phyloP scores from a whole-genome alignment of 2,888 invertebrate species.

The Drosophila rubida region DNA sequence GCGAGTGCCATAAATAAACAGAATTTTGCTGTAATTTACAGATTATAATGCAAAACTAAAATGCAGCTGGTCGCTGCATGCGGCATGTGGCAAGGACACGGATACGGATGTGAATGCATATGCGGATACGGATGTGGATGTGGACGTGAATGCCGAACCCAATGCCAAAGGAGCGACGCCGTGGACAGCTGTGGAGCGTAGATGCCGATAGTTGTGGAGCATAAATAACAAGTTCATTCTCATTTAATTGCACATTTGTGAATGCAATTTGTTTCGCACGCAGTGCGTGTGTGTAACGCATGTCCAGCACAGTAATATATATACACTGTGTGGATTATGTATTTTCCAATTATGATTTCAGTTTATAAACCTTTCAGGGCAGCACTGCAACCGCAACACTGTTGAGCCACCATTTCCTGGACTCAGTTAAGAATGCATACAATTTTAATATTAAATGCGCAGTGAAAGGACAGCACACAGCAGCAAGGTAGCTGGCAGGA shows the following conservation, averaged over 20 bases:
- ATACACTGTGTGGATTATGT: conserved; percentile 52
- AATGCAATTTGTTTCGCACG: conserved; percentile 57
- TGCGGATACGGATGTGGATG: conserved; percentile 15
- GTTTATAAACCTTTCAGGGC: conserved; percentile 51
- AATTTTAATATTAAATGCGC: conserved; percentile 77
- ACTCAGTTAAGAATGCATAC: conserved; percentile 72
- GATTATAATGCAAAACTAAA: conserved; percentile 77
- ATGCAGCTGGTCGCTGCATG: conserved; percentile 58
- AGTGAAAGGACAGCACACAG: conserved; percentile 13
- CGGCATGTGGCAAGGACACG: conserved; percentile 56
- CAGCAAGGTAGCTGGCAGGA: conserved; percentile 15
- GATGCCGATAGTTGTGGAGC: conserved; percentile 40
- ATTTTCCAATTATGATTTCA: conserved; percentile 70
- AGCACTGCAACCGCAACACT: not conserved
- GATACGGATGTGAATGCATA: conserved; percentile 26
- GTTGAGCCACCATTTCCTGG: conserved; percentile 30
- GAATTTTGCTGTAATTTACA: conserved; percentile 74
- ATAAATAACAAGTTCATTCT: conserved; percentile 80
- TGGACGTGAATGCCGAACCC: too few species aligned
- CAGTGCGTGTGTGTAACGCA: conserved; percentile 25
- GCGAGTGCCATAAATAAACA: conserved; percentile 69
- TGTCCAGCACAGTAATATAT: not conserved
- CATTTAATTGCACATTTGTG: conserved; percentile 79
- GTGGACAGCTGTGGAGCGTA: conserved; percentile 14
- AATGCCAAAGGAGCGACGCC: too few species aligned